phyloP scores from a whole-genome alignment of 2,113 vertebrate genomes.

The Hucho hucho region DNA sequence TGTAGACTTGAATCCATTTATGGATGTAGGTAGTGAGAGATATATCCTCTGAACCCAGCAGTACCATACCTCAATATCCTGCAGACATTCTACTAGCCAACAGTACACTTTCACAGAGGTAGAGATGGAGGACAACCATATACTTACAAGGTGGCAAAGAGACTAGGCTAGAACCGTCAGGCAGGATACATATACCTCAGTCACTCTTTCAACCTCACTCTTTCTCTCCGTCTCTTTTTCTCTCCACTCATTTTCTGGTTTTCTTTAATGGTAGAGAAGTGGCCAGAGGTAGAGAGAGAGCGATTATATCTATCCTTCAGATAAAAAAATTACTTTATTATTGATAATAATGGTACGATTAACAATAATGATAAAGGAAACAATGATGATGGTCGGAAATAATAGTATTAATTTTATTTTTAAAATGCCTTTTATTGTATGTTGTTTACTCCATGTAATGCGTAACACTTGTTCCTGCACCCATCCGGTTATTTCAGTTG shows the following conservation, averaged over 20 bases:
- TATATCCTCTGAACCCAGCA: slow-evolving; percentile 39
- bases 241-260: slow-evolving; percentile 17
- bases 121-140: slow-evolving; percentile 39
- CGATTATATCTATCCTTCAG: slow-evolving; percentile 34
- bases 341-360: slow-evolving; percentile 39
- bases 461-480: slow-evolving; percentile 49
- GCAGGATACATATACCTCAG: slow-evolving; percentile 58
- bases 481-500: slow-evolving; percentile 50
- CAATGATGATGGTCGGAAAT: slow-evolving; percentile 55
- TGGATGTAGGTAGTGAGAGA: slow-evolving; percentile 9
- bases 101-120: slow-evolving; percentile 13
- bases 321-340: slow-evolving; percentile 31
- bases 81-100: slow-evolving; percentile 12
- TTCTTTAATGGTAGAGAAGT: slow-evolving; percentile 22
- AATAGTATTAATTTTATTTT: slow-evolving; percentile 69
- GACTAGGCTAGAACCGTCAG: slow-evolving; percentile 23
- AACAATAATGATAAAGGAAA: slow-evolving; percentile 52
- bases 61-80: slow-evolving; percentile 52
- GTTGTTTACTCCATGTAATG: slow-evolving; percentile 52
- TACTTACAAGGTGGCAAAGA: slow-evolving; percentile 12
- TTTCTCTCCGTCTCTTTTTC: slow-evolving; percentile 20
- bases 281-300: slow-evolving; percentile 26
- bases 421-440: slow-evolving; percentile 57
- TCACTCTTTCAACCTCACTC: slow-evolving; percentile 28
- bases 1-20: slow-evolving; percentile 1